Conservation (phyloP, 2,113 vertebrate genomes). For the Galbula dea region DNA sequence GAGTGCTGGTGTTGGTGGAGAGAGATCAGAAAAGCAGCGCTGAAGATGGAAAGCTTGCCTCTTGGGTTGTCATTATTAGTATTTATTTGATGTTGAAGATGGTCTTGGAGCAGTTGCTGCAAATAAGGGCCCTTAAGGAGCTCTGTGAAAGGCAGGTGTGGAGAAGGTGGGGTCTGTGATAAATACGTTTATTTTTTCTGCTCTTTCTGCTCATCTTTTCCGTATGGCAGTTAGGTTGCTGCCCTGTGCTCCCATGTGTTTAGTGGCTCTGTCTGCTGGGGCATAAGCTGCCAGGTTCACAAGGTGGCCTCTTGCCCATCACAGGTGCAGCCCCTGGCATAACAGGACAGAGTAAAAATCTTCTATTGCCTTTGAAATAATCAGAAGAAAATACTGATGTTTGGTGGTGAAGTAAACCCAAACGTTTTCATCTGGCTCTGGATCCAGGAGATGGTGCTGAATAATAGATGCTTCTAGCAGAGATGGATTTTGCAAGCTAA, state of each 20-base stretch:
- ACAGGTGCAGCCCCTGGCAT: neutral
- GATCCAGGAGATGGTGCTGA: neutral
- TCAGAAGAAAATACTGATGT: neutral
- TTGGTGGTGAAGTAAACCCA: neutral
- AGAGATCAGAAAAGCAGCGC: neutral
- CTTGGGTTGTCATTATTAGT: neutral
- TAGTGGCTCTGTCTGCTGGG: neutral
- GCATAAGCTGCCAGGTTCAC: neutral
- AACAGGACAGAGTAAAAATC: neutral
- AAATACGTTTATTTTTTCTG: neutral
- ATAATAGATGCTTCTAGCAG: neutral
- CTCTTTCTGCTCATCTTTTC: neutral
- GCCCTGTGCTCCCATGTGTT: fast-evolving
- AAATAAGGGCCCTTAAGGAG: neutral
- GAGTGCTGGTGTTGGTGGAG: fast-evolving
- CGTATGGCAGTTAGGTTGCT: neutral
- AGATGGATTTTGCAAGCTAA: neutral
- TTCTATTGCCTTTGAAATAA: neutral
- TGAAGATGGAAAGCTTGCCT: neutral
- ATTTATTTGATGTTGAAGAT: neutral
- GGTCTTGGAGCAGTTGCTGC: neutral
- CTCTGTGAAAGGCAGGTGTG: neutral
- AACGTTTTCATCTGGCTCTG: neutral
- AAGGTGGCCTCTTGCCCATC: neutral
- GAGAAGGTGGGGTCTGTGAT: neutral